Evolutionary conservation across 2,797 vertebrate species (phyloP).

Genomic region (Sebastes dallii): DNA sequence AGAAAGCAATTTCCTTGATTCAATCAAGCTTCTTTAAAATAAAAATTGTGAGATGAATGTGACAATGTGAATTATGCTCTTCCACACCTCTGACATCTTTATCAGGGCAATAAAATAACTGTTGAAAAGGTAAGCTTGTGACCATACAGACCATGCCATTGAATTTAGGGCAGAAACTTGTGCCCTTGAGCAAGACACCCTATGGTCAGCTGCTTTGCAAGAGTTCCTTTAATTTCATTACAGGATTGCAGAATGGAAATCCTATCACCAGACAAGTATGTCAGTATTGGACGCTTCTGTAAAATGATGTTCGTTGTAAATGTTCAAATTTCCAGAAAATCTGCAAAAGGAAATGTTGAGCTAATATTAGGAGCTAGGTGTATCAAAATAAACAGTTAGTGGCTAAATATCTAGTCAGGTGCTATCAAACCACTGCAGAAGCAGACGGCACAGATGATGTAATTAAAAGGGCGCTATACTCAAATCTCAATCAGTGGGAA

Average conservation of each 20-base stretch:
- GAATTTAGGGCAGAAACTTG: neutral
- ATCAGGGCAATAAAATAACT: neutral
- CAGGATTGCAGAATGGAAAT: neutral
- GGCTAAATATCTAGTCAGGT: neutral
- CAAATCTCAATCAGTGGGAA: too few species aligned
- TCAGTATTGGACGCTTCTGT: neutral
- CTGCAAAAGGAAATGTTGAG: neutral
- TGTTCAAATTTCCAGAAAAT: neutral
- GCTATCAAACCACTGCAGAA: neutral
- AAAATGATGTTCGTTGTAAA: neutral
- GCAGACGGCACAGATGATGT: neutral
- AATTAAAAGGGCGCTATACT: too few species aligned
- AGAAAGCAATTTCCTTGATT: slow-evolving; percentile 42
- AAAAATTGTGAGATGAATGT: slow-evolving; percentile 6
- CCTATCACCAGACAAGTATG: neutral
- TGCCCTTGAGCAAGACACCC: neutral
- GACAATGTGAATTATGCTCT: slow-evolving; percentile 17
- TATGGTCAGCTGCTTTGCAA: neutral
- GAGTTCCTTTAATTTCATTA: neutral
- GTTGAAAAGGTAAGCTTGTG: neutral
- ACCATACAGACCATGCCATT: neutral
- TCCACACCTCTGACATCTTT: neutral
- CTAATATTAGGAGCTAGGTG: too few species aligned
- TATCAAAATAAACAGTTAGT: neutral
- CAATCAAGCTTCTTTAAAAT: slow-evolving; percentile 11